Conservation (phyloP, 2,797 vertebrate genomes). For the Lagocephalus sceleratus region DNA sequence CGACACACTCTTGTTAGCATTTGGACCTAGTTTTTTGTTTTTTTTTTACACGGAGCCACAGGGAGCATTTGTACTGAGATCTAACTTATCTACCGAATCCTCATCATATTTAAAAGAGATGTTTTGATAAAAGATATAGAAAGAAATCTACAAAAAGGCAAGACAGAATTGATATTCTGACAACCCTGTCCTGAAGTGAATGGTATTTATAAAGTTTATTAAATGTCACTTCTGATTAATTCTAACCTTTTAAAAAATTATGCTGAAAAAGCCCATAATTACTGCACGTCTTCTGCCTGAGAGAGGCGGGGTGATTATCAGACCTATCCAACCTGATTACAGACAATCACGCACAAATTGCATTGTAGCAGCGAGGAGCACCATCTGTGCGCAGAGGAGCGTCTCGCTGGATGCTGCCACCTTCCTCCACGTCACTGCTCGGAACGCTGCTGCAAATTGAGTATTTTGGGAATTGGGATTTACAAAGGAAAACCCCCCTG, state of each 20-base stretch:
- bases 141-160: too few species aligned
- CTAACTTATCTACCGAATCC: too few species aligned
- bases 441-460: constrained; percentile 44
- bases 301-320: constrained; percentile 36
- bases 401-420: constrained; percentile 30
- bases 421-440: constrained; percentile 42
- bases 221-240: constrained; percentile 53
- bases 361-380: constrained; percentile 43
- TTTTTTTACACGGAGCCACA: too few species aligned
- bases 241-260: constrained; percentile 55
- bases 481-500: constrained; percentile 43
- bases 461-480: constrained; percentile 28
- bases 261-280: constrained; percentile 49
- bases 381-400: constrained; percentile 55
- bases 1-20: too few species aligned
- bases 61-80: too few species aligned
- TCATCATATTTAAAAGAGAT: too few species aligned
- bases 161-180: not conserved
- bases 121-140: too few species aligned
- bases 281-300: constrained; percentile 27
- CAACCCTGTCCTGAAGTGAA: constrained; percentile 12
- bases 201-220: constrained; percentile 33
- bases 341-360: constrained; percentile 61
- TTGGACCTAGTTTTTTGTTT: too few species aligned
- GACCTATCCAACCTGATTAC: constrained; percentile 55